A percentile compares a stretch with the other conserved stretches of the same genome.
phyloP scores from a whole-genome alignment of 2,888 invertebrate species.

The Lasioglossum oenotherae region DNA sequence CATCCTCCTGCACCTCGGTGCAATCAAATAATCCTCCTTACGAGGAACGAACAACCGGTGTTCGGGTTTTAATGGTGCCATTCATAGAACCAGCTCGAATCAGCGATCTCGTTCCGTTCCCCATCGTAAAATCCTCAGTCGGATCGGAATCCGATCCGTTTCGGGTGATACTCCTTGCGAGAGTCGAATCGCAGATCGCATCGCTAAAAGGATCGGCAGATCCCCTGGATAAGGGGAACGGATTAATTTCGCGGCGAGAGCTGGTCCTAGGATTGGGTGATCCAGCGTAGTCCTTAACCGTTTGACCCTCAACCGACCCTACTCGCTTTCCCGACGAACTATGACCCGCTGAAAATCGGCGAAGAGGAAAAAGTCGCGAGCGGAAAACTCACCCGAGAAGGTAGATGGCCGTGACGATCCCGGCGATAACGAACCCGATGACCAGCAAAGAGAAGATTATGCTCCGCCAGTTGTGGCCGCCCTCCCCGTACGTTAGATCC shows the following conservation, averaged over 20 bases:
- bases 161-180: neutral
- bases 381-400: constrained; percentile 89
- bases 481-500: constrained; percentile 91
- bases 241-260: constrained; percentile 44
- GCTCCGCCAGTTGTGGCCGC: constrained; percentile 95
- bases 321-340: neutral
- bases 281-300: constrained; percentile 24
- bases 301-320: neutral
- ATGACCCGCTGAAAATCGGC: neutral
- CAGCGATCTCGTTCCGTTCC: neutral
- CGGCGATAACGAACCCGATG: constrained; percentile 94
- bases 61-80: neutral
- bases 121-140: constrained; percentile 3
- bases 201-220: constrained; percentile 24
- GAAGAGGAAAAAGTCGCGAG: neutral
- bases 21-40: neutral
- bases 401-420: constrained; percentile 95
- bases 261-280: constrained; percentile 4
- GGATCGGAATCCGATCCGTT: constrained; percentile 29
- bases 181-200: constrained; percentile 3
- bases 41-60: constrained; percentile 12
- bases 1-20: neutral
- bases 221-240: neutral
- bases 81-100: constrained; percentile 1
- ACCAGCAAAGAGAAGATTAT: constrained; percentile 94